Conservation (phyloP, 2,888 invertebrate genomes). For the Euzophera pinguis region DNA sequence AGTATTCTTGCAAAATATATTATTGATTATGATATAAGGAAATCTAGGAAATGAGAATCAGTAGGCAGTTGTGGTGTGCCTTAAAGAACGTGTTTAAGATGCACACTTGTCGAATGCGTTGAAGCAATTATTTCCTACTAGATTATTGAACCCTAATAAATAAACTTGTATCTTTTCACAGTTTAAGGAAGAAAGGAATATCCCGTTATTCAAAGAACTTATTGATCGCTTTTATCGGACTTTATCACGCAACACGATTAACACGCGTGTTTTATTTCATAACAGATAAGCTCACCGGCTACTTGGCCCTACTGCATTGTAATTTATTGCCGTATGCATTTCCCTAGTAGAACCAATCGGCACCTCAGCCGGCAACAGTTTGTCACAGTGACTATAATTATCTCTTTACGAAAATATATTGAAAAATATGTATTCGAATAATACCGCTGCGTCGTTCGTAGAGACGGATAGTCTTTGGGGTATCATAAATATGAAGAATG, state of each 20-base stretch:
- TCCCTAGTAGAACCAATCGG: constrained; percentile 2
- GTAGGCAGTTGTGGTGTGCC: no score
- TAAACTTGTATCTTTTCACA: no score
- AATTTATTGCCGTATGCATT: background rate
- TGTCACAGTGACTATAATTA: background rate
- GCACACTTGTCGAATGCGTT: no score
- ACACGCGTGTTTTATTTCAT: background rate
- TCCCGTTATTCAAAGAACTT: background rate
- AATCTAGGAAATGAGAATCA: no score
- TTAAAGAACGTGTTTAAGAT: background rate
- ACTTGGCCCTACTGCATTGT: constrained; percentile 18
- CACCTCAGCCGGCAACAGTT: background rate
- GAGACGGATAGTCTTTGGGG: constrained; percentile 4
- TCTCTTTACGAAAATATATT: constrained; percentile 14
- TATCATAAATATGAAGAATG: background rate
- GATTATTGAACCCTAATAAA: no score
- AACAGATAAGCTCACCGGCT: constrained; percentile 25
- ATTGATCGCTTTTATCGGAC: background rate
- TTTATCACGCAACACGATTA: background rate
- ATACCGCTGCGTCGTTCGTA: constrained; percentile 10
- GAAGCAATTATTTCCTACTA: no score
- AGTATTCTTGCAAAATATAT: no score
- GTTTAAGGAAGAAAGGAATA: background rate
- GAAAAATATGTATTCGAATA: constrained; percentile 3
- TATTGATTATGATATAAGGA: no score